Evolutionary conservation across 2,888 invertebrate species (phyloP).

Genomic region (Abscondita cerata): DNA sequence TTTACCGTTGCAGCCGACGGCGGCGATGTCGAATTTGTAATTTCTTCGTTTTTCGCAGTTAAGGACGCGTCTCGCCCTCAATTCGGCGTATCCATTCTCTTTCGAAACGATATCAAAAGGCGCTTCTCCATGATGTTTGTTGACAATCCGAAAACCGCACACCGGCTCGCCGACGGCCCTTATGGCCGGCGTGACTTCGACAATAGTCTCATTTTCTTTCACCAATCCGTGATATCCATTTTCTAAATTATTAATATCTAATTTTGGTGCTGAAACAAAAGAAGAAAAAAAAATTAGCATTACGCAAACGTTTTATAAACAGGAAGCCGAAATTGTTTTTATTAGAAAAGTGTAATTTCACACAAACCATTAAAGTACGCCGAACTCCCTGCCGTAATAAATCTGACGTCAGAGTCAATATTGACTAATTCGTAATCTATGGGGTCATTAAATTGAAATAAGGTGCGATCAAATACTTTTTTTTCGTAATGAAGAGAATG

Average conservation of each 20-base stretch:
- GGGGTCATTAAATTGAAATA: too few species aligned
- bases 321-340: too few species aligned
- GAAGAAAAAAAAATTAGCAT: constrained; percentile 27
- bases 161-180: constrained; percentile 78
- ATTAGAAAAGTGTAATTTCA: too few species aligned
- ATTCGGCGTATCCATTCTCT: constrained; percentile 77
- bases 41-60: constrained; percentile 94
- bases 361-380: too few species aligned
- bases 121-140: constrained; percentile 91
- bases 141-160: constrained; percentile 88
- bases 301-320: too few species aligned
- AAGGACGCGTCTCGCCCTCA: constrained; percentile 81
- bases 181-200: constrained; percentile 92
- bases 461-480: too few species aligned
- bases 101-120: constrained; percentile 70
- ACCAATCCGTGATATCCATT: constrained; percentile 93
- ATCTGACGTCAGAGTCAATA: too few species aligned
- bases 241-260: constrained; percentile 81
- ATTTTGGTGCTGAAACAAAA: constrained; percentile 68
- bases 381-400: too few species aligned
- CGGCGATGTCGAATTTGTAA: constrained; percentile 95
- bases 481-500: too few species aligned
- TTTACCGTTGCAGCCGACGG: constrained; percentile 88
- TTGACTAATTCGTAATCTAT: too few species aligned
- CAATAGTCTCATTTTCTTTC: constrained; percentile 90